Evolutionary conservation across 2,888 invertebrate species (phyloP).

Genomic region (Schizaphis graminum): DNA sequence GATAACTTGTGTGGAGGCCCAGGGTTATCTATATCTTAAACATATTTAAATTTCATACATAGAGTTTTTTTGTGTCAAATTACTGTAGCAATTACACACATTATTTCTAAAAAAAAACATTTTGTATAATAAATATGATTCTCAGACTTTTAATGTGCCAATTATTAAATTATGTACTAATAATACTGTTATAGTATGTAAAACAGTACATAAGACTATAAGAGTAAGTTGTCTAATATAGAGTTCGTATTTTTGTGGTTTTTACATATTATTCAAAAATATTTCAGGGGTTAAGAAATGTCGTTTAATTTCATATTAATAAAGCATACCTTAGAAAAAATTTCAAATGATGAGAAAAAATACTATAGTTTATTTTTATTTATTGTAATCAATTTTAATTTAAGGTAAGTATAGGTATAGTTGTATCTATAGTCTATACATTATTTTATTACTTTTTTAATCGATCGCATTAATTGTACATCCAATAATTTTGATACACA

Average conservation of each 20-base stretch:
- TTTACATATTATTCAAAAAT: not conserved
- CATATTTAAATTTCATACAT: no score
- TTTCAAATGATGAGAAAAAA: not conserved
- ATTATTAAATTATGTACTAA: not conserved
- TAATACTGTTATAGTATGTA: not conserved
- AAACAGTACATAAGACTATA: not conserved
- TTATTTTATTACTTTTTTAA: not conserved
- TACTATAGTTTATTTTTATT: not conserved
- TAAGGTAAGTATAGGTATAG: not conserved
- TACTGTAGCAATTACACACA: not conserved
- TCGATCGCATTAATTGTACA: not conserved
- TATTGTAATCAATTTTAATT: not conserved
- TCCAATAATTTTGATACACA: not conserved
- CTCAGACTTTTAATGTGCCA: not conserved
- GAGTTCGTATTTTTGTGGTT: not conserved
- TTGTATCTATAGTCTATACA: no score
- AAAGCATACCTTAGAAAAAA: not conserved
- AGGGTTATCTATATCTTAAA: no score
- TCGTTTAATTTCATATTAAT: not conserved
- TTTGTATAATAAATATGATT: not conserved
- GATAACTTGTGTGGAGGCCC: no score
- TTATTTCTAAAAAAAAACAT: not conserved
- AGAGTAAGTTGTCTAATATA: not conserved
- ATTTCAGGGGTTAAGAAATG: not conserved
- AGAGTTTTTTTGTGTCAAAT: no score